Evolutionary conservation across 2,888 invertebrate genomes (phyloP), one percentile per base, ranked within the genome.

Genomic region (Drosophila meridionalis): DNA sequence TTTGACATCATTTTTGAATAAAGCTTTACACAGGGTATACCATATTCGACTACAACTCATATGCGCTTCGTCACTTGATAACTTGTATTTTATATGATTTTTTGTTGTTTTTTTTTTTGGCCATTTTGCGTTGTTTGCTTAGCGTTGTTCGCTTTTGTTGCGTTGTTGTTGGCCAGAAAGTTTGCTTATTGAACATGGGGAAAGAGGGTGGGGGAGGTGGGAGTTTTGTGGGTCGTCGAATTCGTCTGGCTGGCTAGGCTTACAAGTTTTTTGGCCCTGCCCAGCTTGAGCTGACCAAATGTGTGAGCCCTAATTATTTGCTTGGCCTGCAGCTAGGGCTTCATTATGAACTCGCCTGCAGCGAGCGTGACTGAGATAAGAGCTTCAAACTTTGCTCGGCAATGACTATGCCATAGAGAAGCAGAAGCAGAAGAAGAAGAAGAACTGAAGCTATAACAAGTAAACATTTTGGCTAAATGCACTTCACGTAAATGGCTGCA

Each of bases 291-390:
- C 57, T 80, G 78, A 68, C 73, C 78, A 57, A 78, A 77, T 77
- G 81, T 63, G 73, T 63, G 73, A 72, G 82, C 48, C 59, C 65
- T 81, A 72, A 78, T 81, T 68, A 78, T 78, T 81, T 72, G 77
- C 67, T 62, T 68, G 67, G 67, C 67, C 77, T 60, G 63, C 64
- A 32, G 61, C 57, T 30, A 48, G 50, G 65, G 55, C 76, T 77
- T 76, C 69, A 73, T 76, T 74, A 77, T 74, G 58, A 74, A 58
- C 66, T 64, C 73, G 64, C 45, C 82, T 76, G 81, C 76, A 80
- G 83, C 78, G 40, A 75, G 80, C 87, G 82, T 82, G 83, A 90
- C 87, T 87, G 81, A 82, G 85, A 83, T 87, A 82, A 82, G 82
- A 83, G 76, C 73, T 68, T 53, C n/a, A 74, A 77, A 77, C 57